Conservation (phyloP, 1,140 invertebrate genomes). For the Diprion similis region DNA sequence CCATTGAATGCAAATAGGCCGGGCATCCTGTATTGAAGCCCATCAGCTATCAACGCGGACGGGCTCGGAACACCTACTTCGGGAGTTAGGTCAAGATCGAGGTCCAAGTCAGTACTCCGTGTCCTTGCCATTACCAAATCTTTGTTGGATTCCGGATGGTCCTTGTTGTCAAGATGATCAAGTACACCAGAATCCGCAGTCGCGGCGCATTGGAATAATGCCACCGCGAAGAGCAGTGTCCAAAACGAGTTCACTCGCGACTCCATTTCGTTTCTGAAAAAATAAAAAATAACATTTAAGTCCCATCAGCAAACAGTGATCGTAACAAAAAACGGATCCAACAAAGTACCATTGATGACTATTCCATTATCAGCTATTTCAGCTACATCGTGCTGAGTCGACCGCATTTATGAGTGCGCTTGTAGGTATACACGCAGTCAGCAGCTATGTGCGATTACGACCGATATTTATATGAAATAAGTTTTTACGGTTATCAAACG, state of each 20-base stretch:
- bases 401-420: too few species aligned
- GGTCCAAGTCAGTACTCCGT: constrained; percentile 36
- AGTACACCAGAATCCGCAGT: constrained; percentile 39
- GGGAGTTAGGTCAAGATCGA: constrained; percentile 46
- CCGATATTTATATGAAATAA: constrained; percentile 6
- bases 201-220: constrained; percentile 10
- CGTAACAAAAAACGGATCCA: too few species aligned
- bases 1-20: constrained; percentile 66
- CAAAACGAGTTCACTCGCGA: not conserved
- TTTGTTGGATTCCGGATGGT: constrained; percentile 19
- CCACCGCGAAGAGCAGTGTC: constrained; percentile 6
- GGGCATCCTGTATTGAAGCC: constrained; percentile 45
- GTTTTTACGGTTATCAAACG: not conserved
- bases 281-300: not conserved
- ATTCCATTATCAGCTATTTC: too few species aligned
- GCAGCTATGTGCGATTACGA: not conserved
- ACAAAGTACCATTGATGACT: too few species aligned
- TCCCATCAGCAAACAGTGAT: too few species aligned
- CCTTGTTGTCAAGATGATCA: constrained; percentile 43
- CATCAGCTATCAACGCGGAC: constrained; percentile 19
- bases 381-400: too few species aligned
- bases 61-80: constrained; percentile 43
- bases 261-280: constrained; percentile 7
- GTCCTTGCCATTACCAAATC: constrained; percentile 29
- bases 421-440: too few species aligned